Evolutionary conservation across 2,113 vertebrate genomes (phyloP).

Genomic region (Stegastes partitus): DNA sequence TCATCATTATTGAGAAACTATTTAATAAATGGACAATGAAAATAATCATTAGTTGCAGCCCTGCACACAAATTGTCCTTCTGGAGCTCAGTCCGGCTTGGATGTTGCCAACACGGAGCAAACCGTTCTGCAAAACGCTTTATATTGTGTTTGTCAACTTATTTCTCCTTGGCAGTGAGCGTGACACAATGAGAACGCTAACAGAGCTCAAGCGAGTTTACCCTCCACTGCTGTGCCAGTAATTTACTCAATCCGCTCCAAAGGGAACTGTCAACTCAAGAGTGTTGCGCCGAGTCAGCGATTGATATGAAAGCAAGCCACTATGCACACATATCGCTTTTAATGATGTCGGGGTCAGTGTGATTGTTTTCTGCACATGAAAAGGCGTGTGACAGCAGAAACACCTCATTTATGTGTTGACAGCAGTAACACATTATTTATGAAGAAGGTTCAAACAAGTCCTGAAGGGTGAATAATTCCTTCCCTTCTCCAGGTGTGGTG

Average conservation of each 20-base stretch:
- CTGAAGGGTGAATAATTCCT: not conserved
- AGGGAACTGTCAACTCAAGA: not conserved
- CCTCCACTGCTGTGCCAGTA: not conserved
- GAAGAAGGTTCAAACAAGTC: not conserved
- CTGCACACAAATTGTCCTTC: not conserved
- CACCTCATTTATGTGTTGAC: not conserved
- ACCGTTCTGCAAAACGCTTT: no score
- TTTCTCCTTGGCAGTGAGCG: not conserved
- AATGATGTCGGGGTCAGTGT: not conserved
- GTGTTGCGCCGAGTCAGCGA: not conserved
- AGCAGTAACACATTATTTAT: not conserved
- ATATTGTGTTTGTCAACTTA: no score
- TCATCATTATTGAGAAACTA: no score
- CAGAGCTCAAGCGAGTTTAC: not conserved
- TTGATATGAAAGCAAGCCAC: not conserved
- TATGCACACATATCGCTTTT: not conserved
- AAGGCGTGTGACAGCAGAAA: not conserved
- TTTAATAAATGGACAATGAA: no score
- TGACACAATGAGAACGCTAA: not conserved
- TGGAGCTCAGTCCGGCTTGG: not conserved
- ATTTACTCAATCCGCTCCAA: not conserved
- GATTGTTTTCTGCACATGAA: not conserved
- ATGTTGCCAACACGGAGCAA: not conserved
- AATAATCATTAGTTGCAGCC: no score
- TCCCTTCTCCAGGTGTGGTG: not conserved